Base-by-base conservation (phyloP, 2,888 invertebrate genomes). In the Heliothis peltigera region DNA sequence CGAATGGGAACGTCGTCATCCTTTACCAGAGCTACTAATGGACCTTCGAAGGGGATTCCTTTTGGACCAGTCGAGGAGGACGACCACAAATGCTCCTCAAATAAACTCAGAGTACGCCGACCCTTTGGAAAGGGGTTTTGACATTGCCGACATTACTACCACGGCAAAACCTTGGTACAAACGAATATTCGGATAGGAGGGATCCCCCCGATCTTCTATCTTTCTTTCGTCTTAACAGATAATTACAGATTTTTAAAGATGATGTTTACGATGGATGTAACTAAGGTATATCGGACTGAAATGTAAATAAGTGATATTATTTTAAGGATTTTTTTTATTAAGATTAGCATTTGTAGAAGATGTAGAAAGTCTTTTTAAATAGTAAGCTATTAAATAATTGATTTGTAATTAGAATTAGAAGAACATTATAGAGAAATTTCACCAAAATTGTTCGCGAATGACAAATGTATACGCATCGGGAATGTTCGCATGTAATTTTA, bases 41-140 rank as follows among this genome's bases (percentile, higher is more conserved):
- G 94, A 95, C 54, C 80, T 95, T 8, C 81, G 80, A 0, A 62
- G 79, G 12, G 92, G 92, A 1, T 92, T 92, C 82, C 78, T 72
- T 1, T 32, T 89, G 5, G 84, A 87, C 62, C 70, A 78, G 7
- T 64, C 76, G 0, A 28, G 52, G 39, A 78, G 66, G 25, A 39
- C 46, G 0, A 25, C 60, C 0, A 64, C 73, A 2, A 18, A 8
- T 5, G 25, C 46, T 49, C 35, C 68, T 2, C 60, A 56, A 0
- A 77, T 82, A 1, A 70, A 81, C 22, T 21, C 42, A 0, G 19
- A 51, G 0, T 91, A 91, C 69, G 91, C 88, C 2, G 91, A 92
- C 64, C 89, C 90, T n/a, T 64, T 77, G 74, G 74, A n/a, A 1
- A 58, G 53, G 42, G 51, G 46, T 10, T 19, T 59, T 4, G 19